Percentiles rank a stretch among this genome's conserved stretches.
Conservation (phyloP, 2,113 vertebrate genomes). For the Emydura subglobosa region DNA sequence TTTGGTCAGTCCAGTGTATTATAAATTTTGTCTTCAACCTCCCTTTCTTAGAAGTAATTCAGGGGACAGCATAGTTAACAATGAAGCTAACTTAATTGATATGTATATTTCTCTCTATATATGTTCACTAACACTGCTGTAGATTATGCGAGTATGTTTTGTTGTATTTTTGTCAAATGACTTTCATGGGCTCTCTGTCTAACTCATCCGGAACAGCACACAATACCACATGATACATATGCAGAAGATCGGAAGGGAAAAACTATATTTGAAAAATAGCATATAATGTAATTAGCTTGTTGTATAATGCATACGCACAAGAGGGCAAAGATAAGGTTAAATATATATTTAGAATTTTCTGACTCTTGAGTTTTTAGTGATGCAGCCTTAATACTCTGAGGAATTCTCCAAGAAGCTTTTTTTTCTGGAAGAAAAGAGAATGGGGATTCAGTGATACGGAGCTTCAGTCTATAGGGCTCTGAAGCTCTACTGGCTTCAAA, state of each 20-base stretch:
- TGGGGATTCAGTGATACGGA: background rate
- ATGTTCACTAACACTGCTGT: background rate
- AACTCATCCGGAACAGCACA: background rate
- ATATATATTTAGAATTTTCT: background rate
- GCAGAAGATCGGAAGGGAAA: background rate
- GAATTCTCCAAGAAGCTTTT: background rate
- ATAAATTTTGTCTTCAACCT: background rate
- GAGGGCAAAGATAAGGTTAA: background rate
- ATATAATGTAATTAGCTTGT: background rate
- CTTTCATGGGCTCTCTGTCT: background rate
- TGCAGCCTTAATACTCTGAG: background rate
- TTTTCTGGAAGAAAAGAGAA: background rate
- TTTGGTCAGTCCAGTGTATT: background rate
- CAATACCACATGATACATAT: background rate
- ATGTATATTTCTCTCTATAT: background rate
- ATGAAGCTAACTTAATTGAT: background rate
- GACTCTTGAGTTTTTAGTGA: background rate
- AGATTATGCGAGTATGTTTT: background rate
- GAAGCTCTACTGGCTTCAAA: background rate
- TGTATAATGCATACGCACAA: background rate
- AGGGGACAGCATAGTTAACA: no score
- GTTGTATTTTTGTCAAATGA: background rate
- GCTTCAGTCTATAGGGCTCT: background rate
- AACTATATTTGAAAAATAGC: background rate
- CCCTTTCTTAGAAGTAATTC: background rate